Base-by-base conservation (phyloP, 1,140 invertebrate species). In the Diabrotica undecimpunctata region DNA sequence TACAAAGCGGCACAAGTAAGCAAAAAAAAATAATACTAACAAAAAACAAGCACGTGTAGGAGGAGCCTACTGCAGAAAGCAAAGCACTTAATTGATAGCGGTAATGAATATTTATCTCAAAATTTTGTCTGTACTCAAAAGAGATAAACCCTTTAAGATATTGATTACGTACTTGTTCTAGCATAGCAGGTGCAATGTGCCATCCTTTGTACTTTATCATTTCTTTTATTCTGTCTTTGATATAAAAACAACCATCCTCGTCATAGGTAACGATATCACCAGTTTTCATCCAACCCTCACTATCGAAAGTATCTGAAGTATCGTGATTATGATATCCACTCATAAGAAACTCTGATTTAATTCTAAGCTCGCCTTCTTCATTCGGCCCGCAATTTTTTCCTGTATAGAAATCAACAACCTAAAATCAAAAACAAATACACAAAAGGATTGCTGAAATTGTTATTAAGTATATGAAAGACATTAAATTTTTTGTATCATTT, bases 211-310 rank as follows among this genome's bases (percentile, higher is more conserved):
- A 90, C 75, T 93, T 93, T 56, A 92, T 87, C 37, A 92, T 80
- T 75, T 90, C 88, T 69, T 91, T 92, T 37, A 90, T 78, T 59
- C 91, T 79, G 67, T 90, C 90, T 6, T 87, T 81, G 54, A 92
- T 82, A 66, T 81, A 88, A 60, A 91, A 83, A 59, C 82, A 85
- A 0, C 82, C 82, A 13, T 88, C 82, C 66, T 87, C 80, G 68
- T 91, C 87, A 64, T 86, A 84, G 66, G 86, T 89, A 0, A 83
- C 86, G 25, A 91, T 80, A 74, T 92, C 89, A 41, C 90, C 90
- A 61, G 90, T 90, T 70, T 84, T 83, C 12, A 89, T 79, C 75
- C 81, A 87, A 12, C 82, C 83, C 57, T 92, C 85, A 10, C 77
- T 73, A 66, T 88, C 84, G 38, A 87, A 81, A 2, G 79, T 85